Evolutionary conservation across 2,113 vertebrate species (phyloP), one percentile per base, ranked within the genome.

Genomic region (Callipepla californica): DNA sequence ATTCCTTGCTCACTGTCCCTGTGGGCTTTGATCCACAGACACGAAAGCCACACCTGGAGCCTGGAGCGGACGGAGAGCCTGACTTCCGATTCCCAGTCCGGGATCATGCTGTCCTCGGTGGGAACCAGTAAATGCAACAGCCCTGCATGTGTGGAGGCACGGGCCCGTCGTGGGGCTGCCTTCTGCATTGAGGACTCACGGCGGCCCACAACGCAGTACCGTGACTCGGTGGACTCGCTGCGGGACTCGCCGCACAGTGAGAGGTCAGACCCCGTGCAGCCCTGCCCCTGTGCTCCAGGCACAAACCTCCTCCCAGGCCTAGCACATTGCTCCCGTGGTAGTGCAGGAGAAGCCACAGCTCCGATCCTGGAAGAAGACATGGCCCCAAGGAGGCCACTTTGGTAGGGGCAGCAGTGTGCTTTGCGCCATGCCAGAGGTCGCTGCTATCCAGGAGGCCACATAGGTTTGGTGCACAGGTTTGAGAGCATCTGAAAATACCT

Each of bases 41-140:
- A 99, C 1, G 99, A 99, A 96, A 99, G 99, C 96, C 98, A 98
- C 96, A 99, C 99, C 38, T 99, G 98, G 99, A 99, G 99, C 98
- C 97, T 99, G 97, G 99, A 99, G 92, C 97, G 97, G 95, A 99
- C 99, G 3, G 99, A 99, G 96, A 99, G 99, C 59, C 96, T 99
- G 96, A 98, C 99, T 93, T 99, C 99, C 1, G 99, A 99, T 95
- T 99, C 98, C 73, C 99, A 99, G 93, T 99, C 99, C 25, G 99
- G 99, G 93, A 98, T 99, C 96, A 98, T 99, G 98, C 98, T 99
- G 93, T 99, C 99, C 62, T 99, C 99, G 0, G 98, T 99, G 96
- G 99, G 99, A 96, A 99, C 99, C 98, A 99, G 99, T 96, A 99
- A 99, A 97, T 99, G 99, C 98, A 99, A 98, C 98, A 99, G 99